A percentile compares a stretch with the other conserved stretches of the same genome.
Conservation (phyloP, 2,113 vertebrate species). For the Myotis lucifugus region DNA sequence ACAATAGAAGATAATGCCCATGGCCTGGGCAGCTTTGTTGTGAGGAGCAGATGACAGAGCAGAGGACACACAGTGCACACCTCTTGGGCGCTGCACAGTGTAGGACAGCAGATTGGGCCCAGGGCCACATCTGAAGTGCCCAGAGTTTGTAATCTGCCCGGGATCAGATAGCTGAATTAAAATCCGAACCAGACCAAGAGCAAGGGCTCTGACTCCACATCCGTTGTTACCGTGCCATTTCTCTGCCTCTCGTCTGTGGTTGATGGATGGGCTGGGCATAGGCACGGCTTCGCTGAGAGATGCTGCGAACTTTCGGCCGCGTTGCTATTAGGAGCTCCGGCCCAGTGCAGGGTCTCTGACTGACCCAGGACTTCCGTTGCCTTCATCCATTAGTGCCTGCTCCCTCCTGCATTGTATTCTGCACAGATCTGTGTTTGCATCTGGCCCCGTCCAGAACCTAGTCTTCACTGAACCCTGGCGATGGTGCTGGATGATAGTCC, state of each 20-base stretch:
- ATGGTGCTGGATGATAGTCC: not conserved
- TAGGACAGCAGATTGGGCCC: not conserved
- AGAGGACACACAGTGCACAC: not conserved
- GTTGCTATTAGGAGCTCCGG: not conserved
- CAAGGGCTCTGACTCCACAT: not conserved
- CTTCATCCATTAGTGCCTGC: not conserved
- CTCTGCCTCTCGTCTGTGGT: not conserved
- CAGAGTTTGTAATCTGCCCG: not conserved
- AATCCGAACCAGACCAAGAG: not conserved
- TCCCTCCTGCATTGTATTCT: not conserved
- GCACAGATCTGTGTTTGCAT: not conserved
- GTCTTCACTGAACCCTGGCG: not conserved
- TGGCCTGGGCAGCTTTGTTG: not conserved
- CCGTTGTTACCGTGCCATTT: not conserved
- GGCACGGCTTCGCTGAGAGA: not conserved
- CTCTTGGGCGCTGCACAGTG: not conserved
- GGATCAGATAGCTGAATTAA: not conserved
- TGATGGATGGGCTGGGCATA: rapidly evolving
- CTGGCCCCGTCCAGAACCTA: not conserved
- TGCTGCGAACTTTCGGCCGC: not conserved
- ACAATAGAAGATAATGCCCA: not conserved
- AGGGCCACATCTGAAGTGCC: not conserved
- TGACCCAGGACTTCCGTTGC: no score
- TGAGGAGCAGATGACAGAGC: not conserved
- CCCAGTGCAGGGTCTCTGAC: not conserved